These are phyloP conservation scores for Exocentrus adspersus DNA, from an alignment of 2,888 invertebrate species.

Conservation along the genomic window DNA sequence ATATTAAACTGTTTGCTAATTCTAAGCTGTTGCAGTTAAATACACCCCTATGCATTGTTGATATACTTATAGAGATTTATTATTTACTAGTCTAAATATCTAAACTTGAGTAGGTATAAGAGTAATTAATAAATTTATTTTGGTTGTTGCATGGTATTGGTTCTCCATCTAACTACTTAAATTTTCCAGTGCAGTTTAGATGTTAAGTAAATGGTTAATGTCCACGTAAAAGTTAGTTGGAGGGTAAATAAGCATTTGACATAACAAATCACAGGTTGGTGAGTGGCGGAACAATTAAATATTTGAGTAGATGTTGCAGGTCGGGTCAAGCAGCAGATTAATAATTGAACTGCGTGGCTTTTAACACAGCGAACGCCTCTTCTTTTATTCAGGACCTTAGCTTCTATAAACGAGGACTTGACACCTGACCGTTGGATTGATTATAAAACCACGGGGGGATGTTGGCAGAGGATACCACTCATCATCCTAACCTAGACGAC, in stretches of 20 bases:
- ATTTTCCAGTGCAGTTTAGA: constrained; percentile 45
- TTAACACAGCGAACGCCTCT: constrained; percentile 63
- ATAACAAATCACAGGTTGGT: constrained; percentile 58
- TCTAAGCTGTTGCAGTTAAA: not conserved
- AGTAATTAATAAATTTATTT: constrained; percentile 40
- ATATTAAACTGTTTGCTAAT: not conserved
- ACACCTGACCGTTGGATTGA: constrained; percentile 63
- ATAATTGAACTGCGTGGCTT: constrained; percentile 65
- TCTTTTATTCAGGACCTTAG: constrained; percentile 64
- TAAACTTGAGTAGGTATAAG: constrained; percentile 30
- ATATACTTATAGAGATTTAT: constrained; percentile 29
- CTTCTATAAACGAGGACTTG: constrained; percentile 64
- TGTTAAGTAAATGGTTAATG: constrained; percentile 49
- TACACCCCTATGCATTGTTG: constrained; percentile 7
- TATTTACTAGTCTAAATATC: constrained; percentile 36
- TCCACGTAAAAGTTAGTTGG: constrained; percentile 47
- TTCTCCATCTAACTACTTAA: constrained; percentile 40
- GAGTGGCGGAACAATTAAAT: constrained; percentile 65
- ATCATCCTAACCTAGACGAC: constrained; percentile 42
- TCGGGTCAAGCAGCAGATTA: constrained; percentile 63
- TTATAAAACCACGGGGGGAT: constrained; percentile 61
- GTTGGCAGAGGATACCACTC: constrained; percentile 48
- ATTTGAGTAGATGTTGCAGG: constrained; percentile 62
- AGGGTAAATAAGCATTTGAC: constrained; percentile 60
- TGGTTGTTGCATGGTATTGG: constrained; percentile 31